Conservation (phyloP, 2,113 vertebrate genomes). For the Psammodynastes pulverulentus region DNA sequence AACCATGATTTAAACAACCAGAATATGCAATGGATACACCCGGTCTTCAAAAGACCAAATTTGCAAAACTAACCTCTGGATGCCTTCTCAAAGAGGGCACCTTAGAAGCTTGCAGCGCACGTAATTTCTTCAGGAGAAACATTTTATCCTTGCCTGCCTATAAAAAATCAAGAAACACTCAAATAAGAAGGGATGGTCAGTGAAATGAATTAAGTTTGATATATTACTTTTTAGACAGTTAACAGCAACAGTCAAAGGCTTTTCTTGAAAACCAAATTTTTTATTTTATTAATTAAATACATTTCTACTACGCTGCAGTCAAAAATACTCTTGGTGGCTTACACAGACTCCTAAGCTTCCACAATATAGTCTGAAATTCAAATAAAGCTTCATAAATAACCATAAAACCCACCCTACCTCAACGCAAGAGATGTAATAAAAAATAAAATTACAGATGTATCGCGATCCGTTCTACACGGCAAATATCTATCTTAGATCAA, state of each 20-base stretch:
- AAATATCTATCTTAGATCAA: not conserved
- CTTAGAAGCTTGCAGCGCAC: conserved; percentile 54
- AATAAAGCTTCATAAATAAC: not conserved
- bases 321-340: not conserved
- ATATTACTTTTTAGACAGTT: not conserved
- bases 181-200: conserved; percentile 8
- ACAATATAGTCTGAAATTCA: not conserved
- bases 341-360: not conserved
- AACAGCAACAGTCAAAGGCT: not conserved
- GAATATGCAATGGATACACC: not conserved
- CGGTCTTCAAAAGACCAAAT: not conserved
- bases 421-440: not conserved
- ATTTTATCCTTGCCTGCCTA: conserved; percentile 88
- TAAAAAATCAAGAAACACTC: conserved; percentile 25
- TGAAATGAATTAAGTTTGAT: not conserved
- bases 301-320: not conserved
- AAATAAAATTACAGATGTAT: not conserved
- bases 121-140: conserved; percentile 79
- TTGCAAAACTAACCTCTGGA: conserved; percentile 57
- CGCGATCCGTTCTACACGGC: not conserved
- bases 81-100: not conserved
- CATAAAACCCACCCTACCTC: not conserved
- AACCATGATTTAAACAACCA: not conserved
- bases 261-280: not conserved
- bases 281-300: not conserved